A percentile compares a stretch with the other conserved stretches of the same genome.
phyloP scores from a whole-genome alignment of 2,888 invertebrate genomes.

The Syritta pipiens region DNA sequence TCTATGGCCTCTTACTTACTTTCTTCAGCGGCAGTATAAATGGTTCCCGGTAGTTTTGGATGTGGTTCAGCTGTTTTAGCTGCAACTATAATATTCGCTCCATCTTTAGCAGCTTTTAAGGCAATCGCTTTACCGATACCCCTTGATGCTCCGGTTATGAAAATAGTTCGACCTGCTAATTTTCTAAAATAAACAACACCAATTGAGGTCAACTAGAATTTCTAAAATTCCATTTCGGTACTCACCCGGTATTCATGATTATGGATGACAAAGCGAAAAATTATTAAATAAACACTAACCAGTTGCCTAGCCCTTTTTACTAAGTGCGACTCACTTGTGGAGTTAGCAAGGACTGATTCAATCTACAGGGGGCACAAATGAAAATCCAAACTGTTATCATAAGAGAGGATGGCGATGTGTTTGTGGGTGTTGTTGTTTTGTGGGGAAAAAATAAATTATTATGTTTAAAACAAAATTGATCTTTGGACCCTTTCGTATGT shows the following conservation, averaged over 20 bases:
- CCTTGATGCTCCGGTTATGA: slow-evolving; percentile 97
- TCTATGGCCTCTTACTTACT: slow-evolving; percentile 81
- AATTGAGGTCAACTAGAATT: too few species aligned
- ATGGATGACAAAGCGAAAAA: too few species aligned
- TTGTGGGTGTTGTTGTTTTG: not conserved
- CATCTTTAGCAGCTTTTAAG: slow-evolving; percentile 91
- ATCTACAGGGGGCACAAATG: not conserved
- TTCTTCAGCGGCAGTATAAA: slow-evolving; percentile 91
- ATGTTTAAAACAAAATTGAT: slow-evolving; percentile 15
- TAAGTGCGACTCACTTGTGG: too few species aligned
- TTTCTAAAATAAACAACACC: slow-evolving; percentile 75
- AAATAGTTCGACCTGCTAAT: slow-evolving; percentile 92
- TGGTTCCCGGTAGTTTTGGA: slow-evolving; percentile 84
- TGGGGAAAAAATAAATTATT: not conserved
- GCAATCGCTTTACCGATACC: slow-evolving; percentile 98
- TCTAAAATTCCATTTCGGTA: not conserved
- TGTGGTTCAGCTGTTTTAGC: slow-evolving; percentile 93
- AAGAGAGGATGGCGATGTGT: not conserved
- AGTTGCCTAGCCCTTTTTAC: not conserved
- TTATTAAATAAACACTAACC: too few species aligned
- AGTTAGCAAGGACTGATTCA: slow-evolving; percentile 5
- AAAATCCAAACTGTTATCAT: slow-evolving; percentile 26
- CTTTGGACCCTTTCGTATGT: slow-evolving; percentile 44
- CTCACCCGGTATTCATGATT: slow-evolving; percentile 63
- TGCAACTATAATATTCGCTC: slow-evolving; percentile 91